These are phyloP conservation scores for Diadophis punctatus DNA, from an alignment of 2,113 vertebrate genomes.

Conservation along the genomic window DNA sequence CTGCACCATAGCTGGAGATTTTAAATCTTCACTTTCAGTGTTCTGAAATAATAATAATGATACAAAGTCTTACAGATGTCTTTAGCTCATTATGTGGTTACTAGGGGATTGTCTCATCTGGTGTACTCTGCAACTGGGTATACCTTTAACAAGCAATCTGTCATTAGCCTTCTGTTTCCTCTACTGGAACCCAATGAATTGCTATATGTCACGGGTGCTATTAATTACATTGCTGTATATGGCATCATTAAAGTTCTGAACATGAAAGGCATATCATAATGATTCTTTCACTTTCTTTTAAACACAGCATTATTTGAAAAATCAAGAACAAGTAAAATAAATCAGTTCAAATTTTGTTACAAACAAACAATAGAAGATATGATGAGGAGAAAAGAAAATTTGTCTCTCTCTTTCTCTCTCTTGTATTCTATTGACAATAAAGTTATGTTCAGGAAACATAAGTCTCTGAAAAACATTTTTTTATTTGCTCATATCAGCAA, in stretches of 20 bases:
- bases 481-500: neutral
- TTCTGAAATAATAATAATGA: slow-evolving; percentile 31
- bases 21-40: slow-evolving; percentile 56
- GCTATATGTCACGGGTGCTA: slow-evolving; percentile 58
- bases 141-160: slow-evolving; percentile 75
- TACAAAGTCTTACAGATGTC: slow-evolving; percentile 68
- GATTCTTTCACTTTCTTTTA: slow-evolving; percentile 50
- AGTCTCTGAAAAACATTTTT: neutral
- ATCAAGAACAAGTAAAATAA: slow-evolving; percentile 35
- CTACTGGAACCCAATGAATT: slow-evolving; percentile 49
- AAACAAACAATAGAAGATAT: neutral
- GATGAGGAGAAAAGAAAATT: slow-evolving; percentile 4
- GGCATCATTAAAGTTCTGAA: slow-evolving; percentile 64
- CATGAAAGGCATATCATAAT: slow-evolving; percentile 54
- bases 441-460: neutral
- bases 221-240: slow-evolving; percentile 65
- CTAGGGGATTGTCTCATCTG: slow-evolving; percentile 68
- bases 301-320: slow-evolving; percentile 50
- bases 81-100: slow-evolving; percentile 64
- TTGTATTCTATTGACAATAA: neutral
- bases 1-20: slow-evolving; percentile 52
- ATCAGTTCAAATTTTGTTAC: slow-evolving; percentile 21
- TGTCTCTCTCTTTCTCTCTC: neutral
- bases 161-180: slow-evolving; percentile 67
- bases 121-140: slow-evolving; percentile 49